Evolutionary conservation across 2,888 invertebrate species (phyloP), one percentile per base, ranked within the genome.

Genomic region (Orgyia antiqua): DNA sequence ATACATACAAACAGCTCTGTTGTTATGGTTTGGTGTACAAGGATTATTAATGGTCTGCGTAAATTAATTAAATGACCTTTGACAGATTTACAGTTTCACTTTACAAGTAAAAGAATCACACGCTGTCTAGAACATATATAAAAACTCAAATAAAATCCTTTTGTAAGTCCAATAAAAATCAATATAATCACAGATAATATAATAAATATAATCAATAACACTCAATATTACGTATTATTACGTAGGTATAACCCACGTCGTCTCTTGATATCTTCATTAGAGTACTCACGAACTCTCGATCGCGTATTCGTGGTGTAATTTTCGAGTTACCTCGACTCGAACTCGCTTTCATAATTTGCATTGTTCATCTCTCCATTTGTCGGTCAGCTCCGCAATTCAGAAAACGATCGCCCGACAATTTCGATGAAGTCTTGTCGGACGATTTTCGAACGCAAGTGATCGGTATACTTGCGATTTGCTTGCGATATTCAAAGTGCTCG

Each of bases 191-290:
- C n/a, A n/a, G n/a, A n/a, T n/a, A n/a, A n/a, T n/a, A n/a, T n/a
- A n/a, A n/a, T n/a, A n/a, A n/a, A n/a, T n/a, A n/a, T n/a, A n/a
- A n/a, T n/a, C n/a, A n/a, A n/a, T n/a, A n/a, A n/a, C n/a, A n/a
- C n/a, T n/a, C n/a, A n/a, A n/a, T n/a, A n/a, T n/a, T n/a, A n/a
- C n/a, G n/a, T n/a, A n/a, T n/a, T n/a, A n/a, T n/a, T n/a, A n/a
- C n/a, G n/a, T n/a, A n/a, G n/a, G n/a, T n/a, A n/a, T n/a, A n/a
- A n/a, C n/a, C n/a, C n/a, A n/a, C n/a, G n/a, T n/a, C n/a, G n/a
- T n/a, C n/a, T n/a, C 64, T 75, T 76, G 79, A 84, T 75, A 75
- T 82, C 83, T 84, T 83, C 77, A 84, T 84, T 80, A 80, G 67
- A 58, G 52, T 42, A 61, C 52, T 68, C 80, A 79, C 76, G 82